Percentiles rank a stretch among this genome's conserved stretches.
phyloP scores from a whole-genome alignment of 1,140 invertebrate species.

The Episyrphus balteatus region DNA sequence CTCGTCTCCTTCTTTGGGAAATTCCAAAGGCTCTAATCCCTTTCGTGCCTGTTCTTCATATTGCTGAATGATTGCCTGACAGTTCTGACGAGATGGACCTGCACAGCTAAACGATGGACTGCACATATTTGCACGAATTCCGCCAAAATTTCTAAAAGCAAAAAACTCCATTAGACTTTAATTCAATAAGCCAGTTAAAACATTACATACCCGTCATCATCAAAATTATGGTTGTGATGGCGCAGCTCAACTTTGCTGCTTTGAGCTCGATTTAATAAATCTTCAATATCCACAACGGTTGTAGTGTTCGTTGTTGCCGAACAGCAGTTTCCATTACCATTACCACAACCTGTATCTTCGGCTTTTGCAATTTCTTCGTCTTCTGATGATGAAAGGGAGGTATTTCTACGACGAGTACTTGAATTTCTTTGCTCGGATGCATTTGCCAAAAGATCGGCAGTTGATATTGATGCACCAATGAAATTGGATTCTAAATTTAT shows the following conservation, averaged over 20 bases:
- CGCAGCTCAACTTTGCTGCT: constrained; percentile 8
- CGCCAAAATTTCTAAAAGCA: neutral
- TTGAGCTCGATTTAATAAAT: constrained; percentile 42
- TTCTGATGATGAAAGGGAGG: constrained; percentile 31
- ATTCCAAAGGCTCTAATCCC: constrained; percentile 42
- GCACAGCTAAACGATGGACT: constrained; percentile 39
- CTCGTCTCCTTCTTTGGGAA: constrained; percentile 44
- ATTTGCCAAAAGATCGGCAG: constrained; percentile 26
- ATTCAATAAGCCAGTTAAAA: too few relatives aligned
- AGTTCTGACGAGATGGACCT: constrained; percentile 40
- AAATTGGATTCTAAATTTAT: neutral
- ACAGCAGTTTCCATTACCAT: constrained; percentile 23
- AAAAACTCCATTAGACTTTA: neutral
- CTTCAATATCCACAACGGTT: constrained; percentile 57
- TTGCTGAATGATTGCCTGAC: constrained; percentile 39
- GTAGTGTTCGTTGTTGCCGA: constrained; percentile 31
- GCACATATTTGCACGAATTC: constrained; percentile 31
- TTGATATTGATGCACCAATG: constrained; percentile 26
- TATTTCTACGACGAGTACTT: constrained; percentile 7
- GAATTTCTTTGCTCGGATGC: constrained; percentile 8
- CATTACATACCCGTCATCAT: neutral
- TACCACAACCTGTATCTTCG: constrained; percentile 13
- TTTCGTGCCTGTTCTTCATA: constrained; percentile 42
- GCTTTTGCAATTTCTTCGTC: constrained; percentile 36
- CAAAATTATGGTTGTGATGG: neutral